Evolutionary conservation across 2,888 invertebrate species (phyloP).

Genomic region (Alloscopus bannaensis): DNA sequence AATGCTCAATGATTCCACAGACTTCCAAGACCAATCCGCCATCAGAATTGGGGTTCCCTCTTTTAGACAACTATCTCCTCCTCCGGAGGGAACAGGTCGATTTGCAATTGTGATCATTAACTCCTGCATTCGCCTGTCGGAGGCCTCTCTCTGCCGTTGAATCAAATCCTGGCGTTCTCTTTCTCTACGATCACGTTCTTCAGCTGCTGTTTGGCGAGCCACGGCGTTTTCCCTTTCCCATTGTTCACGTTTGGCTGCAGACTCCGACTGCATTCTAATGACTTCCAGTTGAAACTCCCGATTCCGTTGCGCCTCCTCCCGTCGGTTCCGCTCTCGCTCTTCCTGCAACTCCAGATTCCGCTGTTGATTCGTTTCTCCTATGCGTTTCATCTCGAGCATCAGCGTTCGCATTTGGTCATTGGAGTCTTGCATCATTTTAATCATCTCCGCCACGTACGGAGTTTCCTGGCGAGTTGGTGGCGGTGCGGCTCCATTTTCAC

Average conservation of each 20-base stretch:
- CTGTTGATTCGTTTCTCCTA: neutral
- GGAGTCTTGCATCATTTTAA: neutral
- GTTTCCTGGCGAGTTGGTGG: slow-evolving; percentile 16
- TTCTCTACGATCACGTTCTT: neutral
- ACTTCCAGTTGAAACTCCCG: too few species aligned
- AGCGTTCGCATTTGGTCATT: neutral
- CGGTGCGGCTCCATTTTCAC: neutral
- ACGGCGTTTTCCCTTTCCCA: neutral
- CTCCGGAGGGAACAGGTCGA: neutral
- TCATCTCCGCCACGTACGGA: neutral
- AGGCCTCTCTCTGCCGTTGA: neutral
- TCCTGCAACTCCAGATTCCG: too few species aligned
- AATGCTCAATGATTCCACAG: slow-evolving; percentile 40
- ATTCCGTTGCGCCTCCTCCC: neutral
- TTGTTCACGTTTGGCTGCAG: neutral
- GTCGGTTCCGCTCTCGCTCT: neutral
- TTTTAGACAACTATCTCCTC: slow-evolving; percentile 38
- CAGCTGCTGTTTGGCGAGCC: neutral
- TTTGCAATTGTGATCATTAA: neutral
- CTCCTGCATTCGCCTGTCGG: neutral
- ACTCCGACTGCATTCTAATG: too few species aligned
- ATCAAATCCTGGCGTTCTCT: neutral
- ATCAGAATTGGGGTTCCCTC: slow-evolving; percentile 52
- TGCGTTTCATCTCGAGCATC: neutral
- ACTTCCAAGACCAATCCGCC: slow-evolving; percentile 37